Evolutionary conservation across 2,113 vertebrate species (phyloP).

Genomic region (Puma concolor): DNA sequence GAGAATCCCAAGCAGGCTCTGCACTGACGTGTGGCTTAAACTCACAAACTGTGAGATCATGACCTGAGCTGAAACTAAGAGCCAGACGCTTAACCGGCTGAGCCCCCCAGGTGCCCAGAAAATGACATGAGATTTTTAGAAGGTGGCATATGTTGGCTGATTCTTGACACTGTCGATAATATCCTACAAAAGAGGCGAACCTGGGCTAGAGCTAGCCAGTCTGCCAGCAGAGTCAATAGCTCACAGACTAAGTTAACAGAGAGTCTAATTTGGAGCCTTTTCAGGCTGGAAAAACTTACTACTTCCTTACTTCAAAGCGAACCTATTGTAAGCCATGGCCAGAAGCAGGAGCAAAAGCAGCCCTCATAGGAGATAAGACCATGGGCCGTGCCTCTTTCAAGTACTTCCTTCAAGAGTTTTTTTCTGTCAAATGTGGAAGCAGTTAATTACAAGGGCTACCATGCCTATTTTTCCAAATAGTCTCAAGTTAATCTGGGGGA

Average conservation of each 20-base stretch:
- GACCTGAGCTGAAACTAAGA: too few relatives aligned
- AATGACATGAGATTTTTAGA: not conserved
- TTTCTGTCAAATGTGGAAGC: not conserved
- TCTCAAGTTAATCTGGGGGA: not conserved
- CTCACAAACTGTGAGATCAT: too few relatives aligned
- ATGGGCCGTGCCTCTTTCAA: not conserved
- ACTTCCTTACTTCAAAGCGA: not conserved
- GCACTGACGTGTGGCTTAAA: too few relatives aligned
- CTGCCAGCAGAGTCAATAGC: not conserved
- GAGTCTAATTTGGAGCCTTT: not conserved
- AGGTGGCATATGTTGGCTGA: not conserved
- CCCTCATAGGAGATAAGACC: not conserved
- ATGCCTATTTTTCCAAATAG: not conserved
- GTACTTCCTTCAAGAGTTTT: not conserved
- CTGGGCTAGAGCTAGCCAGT: not conserved
- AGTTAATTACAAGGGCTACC: not conserved
- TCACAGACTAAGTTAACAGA: not conserved
- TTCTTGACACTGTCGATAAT: not conserved
- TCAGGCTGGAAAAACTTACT: not conserved
- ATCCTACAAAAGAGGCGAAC: not conserved
- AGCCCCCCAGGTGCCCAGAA: too few relatives aligned
- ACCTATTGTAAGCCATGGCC: not conserved
- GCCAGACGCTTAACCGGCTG: too few relatives aligned
- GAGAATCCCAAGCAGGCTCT: too few relatives aligned
- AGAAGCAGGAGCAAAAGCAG: not conserved